A percentile compares a stretch with the other conserved stretches of the same genome.
These are phyloP conservation scores for Gari tellinella DNA, from an alignment of 2,888 invertebrate species.

Conservation along the genomic window DNA sequence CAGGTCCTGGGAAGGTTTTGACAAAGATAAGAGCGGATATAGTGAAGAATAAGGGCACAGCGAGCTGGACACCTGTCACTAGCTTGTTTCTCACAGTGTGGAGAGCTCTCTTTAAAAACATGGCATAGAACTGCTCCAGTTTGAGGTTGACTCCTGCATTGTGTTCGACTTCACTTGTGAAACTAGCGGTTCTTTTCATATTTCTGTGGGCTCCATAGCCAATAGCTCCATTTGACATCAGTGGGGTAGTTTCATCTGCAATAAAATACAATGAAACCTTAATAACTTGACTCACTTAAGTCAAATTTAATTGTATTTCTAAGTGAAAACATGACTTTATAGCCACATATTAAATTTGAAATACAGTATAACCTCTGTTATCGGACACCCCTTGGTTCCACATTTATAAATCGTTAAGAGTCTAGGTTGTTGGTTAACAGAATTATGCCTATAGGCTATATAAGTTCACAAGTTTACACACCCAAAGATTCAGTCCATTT, in stretches of 20 bases:
- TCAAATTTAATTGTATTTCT: too few relatives aligned
- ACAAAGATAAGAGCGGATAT: constrained; percentile 88
- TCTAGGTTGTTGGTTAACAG: too few relatives aligned
- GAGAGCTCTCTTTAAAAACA: constrained; percentile 88
- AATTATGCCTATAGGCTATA: too few relatives aligned
- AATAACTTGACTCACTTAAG: too few relatives aligned
- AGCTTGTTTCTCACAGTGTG: constrained; percentile 89
- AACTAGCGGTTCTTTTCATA: constrained; percentile 36
- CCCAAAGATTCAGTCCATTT: too few relatives aligned
- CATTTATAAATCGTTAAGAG: too few relatives aligned
- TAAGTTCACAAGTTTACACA: too few relatives aligned
- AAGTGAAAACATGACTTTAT: too few relatives aligned
- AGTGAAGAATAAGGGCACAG: constrained; percentile 89
- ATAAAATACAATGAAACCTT: background rate
- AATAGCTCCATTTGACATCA: background rate
- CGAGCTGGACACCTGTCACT: constrained; percentile 85
- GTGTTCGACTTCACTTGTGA: constrained; percentile 31
- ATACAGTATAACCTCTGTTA: too few relatives aligned
- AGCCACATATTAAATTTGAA: too few relatives aligned
- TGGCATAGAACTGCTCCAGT: constrained; percentile 88
- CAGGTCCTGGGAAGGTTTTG: constrained; percentile 85
- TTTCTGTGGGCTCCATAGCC: too few relatives aligned
- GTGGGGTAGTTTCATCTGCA: constrained; percentile 25
- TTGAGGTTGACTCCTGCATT: constrained; percentile 79
- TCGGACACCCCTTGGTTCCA: too few relatives aligned